Evolutionary conservation across 1,140 invertebrate species (phyloP).

Genomic region (Luehdorfia chinensis): DNA sequence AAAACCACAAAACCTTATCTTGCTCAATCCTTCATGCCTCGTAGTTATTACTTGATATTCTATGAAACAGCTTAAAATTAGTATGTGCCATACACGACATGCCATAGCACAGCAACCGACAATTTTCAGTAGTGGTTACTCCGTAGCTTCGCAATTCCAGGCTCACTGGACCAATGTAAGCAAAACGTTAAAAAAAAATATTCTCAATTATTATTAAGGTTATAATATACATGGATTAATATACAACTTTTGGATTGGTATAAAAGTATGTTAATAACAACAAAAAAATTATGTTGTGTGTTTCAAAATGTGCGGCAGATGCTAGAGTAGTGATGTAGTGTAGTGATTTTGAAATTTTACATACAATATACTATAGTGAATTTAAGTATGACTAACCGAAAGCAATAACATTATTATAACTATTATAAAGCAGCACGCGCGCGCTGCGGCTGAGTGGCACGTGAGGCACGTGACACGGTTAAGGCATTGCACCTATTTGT

Average conservation of each 20-base stretch:
- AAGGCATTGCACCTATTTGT: neutral
- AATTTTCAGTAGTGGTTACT: conserved; percentile 37
- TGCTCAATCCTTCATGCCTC: conserved; percentile 69
- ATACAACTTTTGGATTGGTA: conserved; percentile 74
- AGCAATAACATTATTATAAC: conserved; percentile 68
- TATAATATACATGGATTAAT: conserved; percentile 67
- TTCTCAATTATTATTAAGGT: conserved; percentile 53
- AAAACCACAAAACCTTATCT: conserved; percentile 45
- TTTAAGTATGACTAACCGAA: conserved; percentile 69
- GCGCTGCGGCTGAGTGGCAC: conserved; percentile 35
- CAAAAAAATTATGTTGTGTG: conserved; percentile 63
- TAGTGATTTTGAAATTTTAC: conserved; percentile 75
- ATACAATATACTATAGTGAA: conserved; percentile 54
- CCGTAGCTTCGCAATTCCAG: conserved; percentile 53
- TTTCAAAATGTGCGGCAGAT: conserved; percentile 64
- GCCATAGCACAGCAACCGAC: conserved; percentile 38
- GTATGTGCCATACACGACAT: conserved; percentile 63
- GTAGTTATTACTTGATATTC: conserved; percentile 47
- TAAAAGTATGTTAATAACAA: conserved; percentile 55
- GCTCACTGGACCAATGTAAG: conserved; percentile 64
- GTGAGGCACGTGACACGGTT: too few relatives aligned
- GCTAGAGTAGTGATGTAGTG: conserved; percentile 70
- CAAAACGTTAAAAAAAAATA: conserved; percentile 45
- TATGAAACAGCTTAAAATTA: conserved; percentile 48
- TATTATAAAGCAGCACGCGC: conserved; percentile 50